Conservation (phyloP, 2,113 vertebrate genomes). For the Baryphthengus martii region DNA sequence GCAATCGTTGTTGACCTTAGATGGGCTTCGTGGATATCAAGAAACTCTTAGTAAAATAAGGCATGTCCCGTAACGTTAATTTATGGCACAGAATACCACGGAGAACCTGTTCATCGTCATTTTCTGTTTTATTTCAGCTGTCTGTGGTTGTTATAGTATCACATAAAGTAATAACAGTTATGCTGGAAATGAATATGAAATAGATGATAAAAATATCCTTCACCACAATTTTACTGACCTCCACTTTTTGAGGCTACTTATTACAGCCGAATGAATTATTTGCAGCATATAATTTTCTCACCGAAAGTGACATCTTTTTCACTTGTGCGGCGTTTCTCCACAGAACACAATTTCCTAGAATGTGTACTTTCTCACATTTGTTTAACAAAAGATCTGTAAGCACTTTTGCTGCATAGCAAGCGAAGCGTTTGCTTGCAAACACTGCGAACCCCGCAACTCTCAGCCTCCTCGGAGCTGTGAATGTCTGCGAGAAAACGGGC, state of each 20-base stretch:
- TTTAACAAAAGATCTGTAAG: slow-evolving; percentile 45
- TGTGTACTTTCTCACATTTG: slow-evolving; percentile 32
- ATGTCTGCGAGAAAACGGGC: neutral
- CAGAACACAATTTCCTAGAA: slow-evolving; percentile 31
- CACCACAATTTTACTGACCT: slow-evolving; percentile 59
- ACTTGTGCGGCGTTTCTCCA: neutral
- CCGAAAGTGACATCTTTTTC: slow-evolving; percentile 44
- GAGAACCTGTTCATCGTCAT: slow-evolving; percentile 52
- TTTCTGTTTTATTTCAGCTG: slow-evolving; percentile 54
- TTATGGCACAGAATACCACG: slow-evolving; percentile 1
- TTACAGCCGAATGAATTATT: slow-evolving; percentile 57
- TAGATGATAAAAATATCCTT: slow-evolving; percentile 55
- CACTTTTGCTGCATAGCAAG: slow-evolving; percentile 4
- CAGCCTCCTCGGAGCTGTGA: slow-evolving; percentile 1
- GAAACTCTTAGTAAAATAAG: slow-evolving; percentile 20
- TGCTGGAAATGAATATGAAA: slow-evolving; percentile 51
- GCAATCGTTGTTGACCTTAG: slow-evolving; percentile 5
- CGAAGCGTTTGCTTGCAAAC: slow-evolving; percentile 13
- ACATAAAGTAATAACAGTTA: slow-evolving; percentile 58
- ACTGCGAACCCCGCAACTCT: neutral
- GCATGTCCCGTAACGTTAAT: slow-evolving; percentile 33
- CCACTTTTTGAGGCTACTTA: slow-evolving; percentile 73
- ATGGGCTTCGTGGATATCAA: slow-evolving; percentile 12
- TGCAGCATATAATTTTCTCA: slow-evolving; percentile 70
- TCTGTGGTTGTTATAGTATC: slow-evolving; percentile 14